Evolutionary conservation across 2,113 vertebrate species (phyloP).

Genomic region (Malaclemys terrapin): DNA sequence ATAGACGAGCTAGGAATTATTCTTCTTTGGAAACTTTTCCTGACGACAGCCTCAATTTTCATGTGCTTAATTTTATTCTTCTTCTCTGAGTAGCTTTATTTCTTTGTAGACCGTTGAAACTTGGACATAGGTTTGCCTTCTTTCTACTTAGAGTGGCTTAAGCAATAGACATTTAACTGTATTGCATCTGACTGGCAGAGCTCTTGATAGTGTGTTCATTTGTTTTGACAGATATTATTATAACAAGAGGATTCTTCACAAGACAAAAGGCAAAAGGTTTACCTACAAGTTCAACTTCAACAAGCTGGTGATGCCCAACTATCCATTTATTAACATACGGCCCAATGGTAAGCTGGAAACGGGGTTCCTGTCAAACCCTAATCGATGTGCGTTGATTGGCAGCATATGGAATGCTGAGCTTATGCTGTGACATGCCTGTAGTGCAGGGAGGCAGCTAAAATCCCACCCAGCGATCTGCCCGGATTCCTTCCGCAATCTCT

Average conservation of each 20-base stretch:
- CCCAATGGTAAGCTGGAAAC: slow-evolving; percentile 75
- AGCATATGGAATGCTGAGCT: not conserved
- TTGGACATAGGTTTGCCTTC: too few relatives aligned
- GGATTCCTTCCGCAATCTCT: not conserved
- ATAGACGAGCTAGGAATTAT: not conserved
- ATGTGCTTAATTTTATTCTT: rapidly evolving
- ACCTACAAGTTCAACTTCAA: slow-evolving; percentile 88
- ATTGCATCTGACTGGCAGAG: not conserved
- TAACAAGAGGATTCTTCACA: slow-evolving; percentile 87
- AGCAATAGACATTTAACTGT: rapidly evolving
- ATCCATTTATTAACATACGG: slow-evolving; percentile 83
- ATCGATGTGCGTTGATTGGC: too few relatives aligned
- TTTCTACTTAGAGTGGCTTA: too few relatives aligned
- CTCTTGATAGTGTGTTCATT: not conserved
- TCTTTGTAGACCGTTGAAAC: rapidly evolving
- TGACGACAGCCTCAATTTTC: rapidly evolving
- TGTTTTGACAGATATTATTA: slow-evolving; percentile 80
- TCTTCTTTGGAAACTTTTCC: not conserved
- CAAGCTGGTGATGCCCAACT: slow-evolving; percentile 86
- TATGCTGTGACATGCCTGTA: not conserved
- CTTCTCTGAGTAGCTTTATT: rapidly evolving
- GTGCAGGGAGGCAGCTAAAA: not conserved
- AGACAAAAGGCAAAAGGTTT: slow-evolving; percentile 86
- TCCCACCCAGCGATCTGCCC: rapidly evolving
- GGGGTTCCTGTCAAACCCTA: not conserved